Base-by-base conservation (phyloP, 2,888 invertebrate genomes). In the Drosophila kuntzei region DNA sequence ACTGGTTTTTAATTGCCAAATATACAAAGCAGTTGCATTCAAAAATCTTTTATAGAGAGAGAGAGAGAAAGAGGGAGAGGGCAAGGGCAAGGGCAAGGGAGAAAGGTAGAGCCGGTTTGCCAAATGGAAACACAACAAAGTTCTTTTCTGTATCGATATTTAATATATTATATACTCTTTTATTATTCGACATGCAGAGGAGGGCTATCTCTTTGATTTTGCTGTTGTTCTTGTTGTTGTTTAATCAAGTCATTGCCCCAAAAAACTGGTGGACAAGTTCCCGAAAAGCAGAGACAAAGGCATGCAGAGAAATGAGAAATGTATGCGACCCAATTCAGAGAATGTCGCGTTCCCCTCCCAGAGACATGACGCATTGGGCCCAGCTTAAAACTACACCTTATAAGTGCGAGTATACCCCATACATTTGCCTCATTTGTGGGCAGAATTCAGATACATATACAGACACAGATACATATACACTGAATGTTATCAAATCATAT, bases 171-270 rank as follows among this genome's bases (percentile, higher is more conserved):
- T 46, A 54, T 47, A 41, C 8, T 27, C 8, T 7, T 25, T 7
- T 27, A 27, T 27, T 8, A 8, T 27, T 27, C 27, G 8, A 27
- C 8, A 27, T 27, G 27, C 27, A 27, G 60, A 71, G 39, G 61
- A 37, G 14, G 14, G 39, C 37, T 22, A 37, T 27, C 25, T 36
- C 46, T 57, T 57, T 46, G 43, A 8, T 34, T 22, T 57, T 27
- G 27, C 41, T 50, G 9, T 25, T 32, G 11, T 25, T 29, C 14
- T 34, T 46, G 25, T 58, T 72, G 62, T 44, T 62, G 62, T 54
- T 82, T 71, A 80, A 79, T 79, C 85, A 69, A 89, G 84, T 84
- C 89, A 88, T 87, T 84, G 84, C 89, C 89, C 84, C 73, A 84
- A 83, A 83, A 88, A 73, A 9, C 5, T 77, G 80, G 71, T 71